Percentiles rank a stretch among this genome's conserved stretches.
Conservation (phyloP, 2,797 vertebrate species). For the Xerus rutilus region DNA sequence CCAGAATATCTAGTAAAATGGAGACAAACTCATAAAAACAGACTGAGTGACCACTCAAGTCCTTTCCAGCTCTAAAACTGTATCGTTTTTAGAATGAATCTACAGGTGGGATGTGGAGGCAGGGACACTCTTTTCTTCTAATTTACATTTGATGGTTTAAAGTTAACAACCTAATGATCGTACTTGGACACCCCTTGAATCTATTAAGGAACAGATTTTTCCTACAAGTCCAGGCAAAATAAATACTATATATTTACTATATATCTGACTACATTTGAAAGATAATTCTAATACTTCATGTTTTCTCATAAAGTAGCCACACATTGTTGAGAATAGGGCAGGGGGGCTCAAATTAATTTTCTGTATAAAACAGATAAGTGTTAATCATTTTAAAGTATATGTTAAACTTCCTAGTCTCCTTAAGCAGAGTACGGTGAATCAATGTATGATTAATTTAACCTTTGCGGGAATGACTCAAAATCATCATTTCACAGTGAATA, state of each 20-base stretch:
- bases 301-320: conserved; percentile 5
- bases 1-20: not conserved
- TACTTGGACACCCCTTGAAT: not conserved
- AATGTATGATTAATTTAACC: conserved; percentile 56
- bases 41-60: not conserved
- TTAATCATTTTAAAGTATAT: conserved; percentile 22
- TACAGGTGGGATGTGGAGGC: not conserved
- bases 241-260: not conserved
- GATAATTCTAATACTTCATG: not conserved
- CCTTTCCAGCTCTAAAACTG: not conserved
- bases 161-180: not conserved
- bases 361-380: conserved; percentile 12
- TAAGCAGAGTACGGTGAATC: conserved; percentile 59
- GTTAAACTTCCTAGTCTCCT: conserved; percentile 57
- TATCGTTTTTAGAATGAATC: not conserved
- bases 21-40: conserved; percentile 16
- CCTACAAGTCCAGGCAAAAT: conserved; percentile 10
- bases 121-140: not conserved
- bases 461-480: conserved; percentile 64
- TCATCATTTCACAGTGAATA: conserved; percentile 11
- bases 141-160: not conserved
- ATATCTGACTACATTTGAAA: not conserved
- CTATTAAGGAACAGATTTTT: conserved; percentile 22
- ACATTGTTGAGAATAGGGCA: not conserved
- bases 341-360: not conserved